Conservation (phyloP, 2,888 invertebrate genomes). For the Heliconius charithonia region DNA sequence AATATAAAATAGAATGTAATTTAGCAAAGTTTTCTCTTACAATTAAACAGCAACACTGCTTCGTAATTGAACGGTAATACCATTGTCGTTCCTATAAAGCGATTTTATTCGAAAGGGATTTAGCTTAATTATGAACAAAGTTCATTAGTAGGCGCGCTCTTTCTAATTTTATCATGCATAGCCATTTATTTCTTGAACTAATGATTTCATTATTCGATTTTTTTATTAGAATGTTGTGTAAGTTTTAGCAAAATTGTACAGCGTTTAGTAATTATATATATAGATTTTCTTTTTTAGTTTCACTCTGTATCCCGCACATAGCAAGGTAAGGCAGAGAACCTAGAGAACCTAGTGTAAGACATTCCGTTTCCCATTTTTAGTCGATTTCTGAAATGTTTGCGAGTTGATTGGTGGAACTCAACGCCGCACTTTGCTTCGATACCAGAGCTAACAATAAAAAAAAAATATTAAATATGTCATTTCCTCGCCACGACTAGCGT, state of each 20-base stretch:
- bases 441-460: too few species aligned
- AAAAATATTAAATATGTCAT: too few species aligned
- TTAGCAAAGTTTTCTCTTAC: constrained; percentile 22
- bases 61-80: constrained; percentile 43
- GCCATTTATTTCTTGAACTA: constrained; percentile 38
- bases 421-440: too few species aligned
- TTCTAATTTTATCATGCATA: constrained; percentile 51
- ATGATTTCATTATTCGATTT: neutral
- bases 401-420: too few species aligned
- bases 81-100: constrained; percentile 41
- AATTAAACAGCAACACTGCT: constrained; percentile 38
- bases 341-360: too few species aligned
- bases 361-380: too few species aligned
- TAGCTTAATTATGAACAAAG: constrained; percentile 54
- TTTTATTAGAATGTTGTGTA: neutral
- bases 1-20: constrained; percentile 1
- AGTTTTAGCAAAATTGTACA: neutral
- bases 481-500: too few species aligned
- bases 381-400: too few species aligned
- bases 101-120: constrained; percentile 49
- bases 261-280: neutral
- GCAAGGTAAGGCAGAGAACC: too few species aligned
- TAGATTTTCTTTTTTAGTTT: too few species aligned
- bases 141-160: constrained; percentile 53
- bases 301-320: too few species aligned